Percentiles rank a stretch among this genome's conserved stretches.
Conservation (phyloP, 1,140 invertebrate genomes). For the Chionoecetes opilio region DNA sequence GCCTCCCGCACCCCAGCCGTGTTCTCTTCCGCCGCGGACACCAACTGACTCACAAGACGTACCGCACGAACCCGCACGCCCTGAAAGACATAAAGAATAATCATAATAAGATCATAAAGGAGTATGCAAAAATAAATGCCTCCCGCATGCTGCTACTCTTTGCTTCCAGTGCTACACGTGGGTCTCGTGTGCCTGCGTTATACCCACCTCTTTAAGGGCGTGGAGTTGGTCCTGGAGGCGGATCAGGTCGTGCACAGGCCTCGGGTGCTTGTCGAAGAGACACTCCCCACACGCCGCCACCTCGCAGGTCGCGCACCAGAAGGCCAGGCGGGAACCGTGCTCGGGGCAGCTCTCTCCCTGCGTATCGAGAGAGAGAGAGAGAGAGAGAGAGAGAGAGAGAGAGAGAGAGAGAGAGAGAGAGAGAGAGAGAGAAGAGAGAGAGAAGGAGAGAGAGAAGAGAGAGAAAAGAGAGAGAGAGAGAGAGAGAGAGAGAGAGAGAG, state of each 20-base stretch:
- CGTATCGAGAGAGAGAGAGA: not conserved
- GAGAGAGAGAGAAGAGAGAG: not conserved
- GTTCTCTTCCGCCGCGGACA: not conserved
- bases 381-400: not conserved
- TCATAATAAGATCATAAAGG: not conserved
- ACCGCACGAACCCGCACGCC: not conserved
- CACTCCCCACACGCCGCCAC: slow-evolving; percentile 72
- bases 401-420: not conserved
- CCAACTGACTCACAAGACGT: slow-evolving; percentile 35
- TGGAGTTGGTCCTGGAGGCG: slow-evolving; percentile 31
- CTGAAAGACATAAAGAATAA: not conserved
- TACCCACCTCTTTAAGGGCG: slow-evolving; percentile 22
- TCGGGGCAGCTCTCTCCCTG: slow-evolving; percentile 24
- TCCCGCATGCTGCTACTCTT: not conserved
- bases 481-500: slow-evolving; percentile 9
- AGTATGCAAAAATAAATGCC: not conserved
- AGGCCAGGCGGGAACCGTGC: slow-evolving; percentile 64
- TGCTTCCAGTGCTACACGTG: not conserved
- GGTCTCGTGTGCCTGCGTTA: not conserved
- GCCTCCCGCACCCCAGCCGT: not conserved
- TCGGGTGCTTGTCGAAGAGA: slow-evolving; percentile 74
- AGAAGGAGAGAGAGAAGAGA: too few relatives aligned
- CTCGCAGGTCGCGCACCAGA: slow-evolving; percentile 75
- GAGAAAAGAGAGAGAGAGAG: not conserved
- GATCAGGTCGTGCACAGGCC: not conserved